Evolutionary conservation across 2,113 vertebrate genomes (phyloP).

Genomic region (Numenius arquata): DNA sequence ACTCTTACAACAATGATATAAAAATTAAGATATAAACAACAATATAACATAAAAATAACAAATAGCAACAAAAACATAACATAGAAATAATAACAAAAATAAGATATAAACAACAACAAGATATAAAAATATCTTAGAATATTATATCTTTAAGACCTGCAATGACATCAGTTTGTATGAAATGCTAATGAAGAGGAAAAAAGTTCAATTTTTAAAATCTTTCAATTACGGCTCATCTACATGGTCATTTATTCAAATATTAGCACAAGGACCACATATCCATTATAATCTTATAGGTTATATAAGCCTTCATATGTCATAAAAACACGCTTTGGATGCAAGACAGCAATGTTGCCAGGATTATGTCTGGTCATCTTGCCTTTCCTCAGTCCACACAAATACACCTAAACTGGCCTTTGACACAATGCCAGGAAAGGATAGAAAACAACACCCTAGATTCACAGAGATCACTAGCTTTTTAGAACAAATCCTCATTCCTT

Average conservation of each 20-base stretch:
- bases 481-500: not conserved
- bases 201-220: not conserved
- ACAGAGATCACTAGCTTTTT: not conserved
- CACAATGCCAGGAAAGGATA: not conserved
- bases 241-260: not conserved
- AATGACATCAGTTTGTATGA: not conserved
- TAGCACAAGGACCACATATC: not conserved
- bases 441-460: not conserved
- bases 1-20: not conserved
- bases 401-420: not conserved
- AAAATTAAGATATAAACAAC: too few relatives aligned
- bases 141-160: not conserved
- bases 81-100: not conserved
- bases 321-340: not conserved
- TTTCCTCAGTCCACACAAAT: not conserved
- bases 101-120: not conserved
- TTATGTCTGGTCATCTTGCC: not conserved
- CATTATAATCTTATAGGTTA: not conserved
- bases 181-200: not conserved
- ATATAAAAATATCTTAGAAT: not conserved
- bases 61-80: not conserved
- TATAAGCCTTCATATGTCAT: not conserved
- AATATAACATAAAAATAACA: too few relatives aligned
- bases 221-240: not conserved
- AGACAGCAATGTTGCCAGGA: not conserved